A percentile compares a stretch with the other conserved stretches of the same genome.
Evolutionary conservation across 2,888 invertebrate genomes (phyloP).

Genomic region (Colletes collaris): DNA sequence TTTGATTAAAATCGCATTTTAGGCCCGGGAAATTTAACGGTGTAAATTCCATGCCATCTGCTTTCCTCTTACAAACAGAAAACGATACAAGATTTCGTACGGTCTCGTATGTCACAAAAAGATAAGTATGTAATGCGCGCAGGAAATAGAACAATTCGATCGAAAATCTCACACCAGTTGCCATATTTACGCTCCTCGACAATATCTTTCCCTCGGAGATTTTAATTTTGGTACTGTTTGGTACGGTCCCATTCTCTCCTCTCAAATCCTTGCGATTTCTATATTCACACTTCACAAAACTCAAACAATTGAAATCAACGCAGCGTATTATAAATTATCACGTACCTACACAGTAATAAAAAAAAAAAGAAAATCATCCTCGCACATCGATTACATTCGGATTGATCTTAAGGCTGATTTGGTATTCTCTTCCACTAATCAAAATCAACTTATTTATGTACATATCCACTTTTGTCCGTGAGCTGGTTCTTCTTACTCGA

Average conservation of each 20-base stretch:
- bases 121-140: conserved; percentile 40
- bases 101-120: conserved; percentile 17
- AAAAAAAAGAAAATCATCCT: conserved; percentile 43
- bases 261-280: conserved; percentile 18
- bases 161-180: conserved; percentile 15
- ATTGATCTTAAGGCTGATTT: conserved; percentile 74
- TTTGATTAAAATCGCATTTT: conserved; percentile 24
- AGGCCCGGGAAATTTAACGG: conserved; percentile 37
- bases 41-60: conserved; percentile 36
- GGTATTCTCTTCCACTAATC: conserved; percentile 68
- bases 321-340: conserved; percentile 40
- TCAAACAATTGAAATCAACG: conserved; percentile 36
- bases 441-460: conserved; percentile 75
- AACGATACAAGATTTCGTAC: conserved; percentile 7
- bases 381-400: conserved; percentile 38
- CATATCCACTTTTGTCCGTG: conserved; percentile 68
- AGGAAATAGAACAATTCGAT: conserved; percentile 27
- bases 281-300: conserved; percentile 27
- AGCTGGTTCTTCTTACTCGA: conserved; percentile 63
- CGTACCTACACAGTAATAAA: conserved; percentile 20
- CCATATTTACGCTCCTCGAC: conserved; percentile 8
- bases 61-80: conserved; percentile 55
- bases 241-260: conserved; percentile 26
- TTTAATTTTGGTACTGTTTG: conserved; percentile 41
- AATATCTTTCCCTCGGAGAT: conserved; percentile 11